Conservation (phyloP, 2,888 invertebrate genomes). For the Lochmaea capreae region DNA sequence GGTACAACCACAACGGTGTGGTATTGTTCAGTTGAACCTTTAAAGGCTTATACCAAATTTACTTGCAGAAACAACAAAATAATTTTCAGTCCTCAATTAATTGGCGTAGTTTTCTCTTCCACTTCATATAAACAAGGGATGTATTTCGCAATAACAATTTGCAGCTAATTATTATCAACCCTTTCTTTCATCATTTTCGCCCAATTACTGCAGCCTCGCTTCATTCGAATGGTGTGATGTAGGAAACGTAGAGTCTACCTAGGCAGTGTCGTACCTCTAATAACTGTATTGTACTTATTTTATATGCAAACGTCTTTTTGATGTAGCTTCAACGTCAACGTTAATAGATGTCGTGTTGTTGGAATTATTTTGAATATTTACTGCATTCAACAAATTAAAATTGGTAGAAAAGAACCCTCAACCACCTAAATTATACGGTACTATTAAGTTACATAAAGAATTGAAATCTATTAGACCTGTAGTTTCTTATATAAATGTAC, state of each 20-base stretch:
- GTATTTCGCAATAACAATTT: slow-evolving; percentile 29
- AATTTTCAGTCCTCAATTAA: neutral
- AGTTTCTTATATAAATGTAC: too few relatives aligned
- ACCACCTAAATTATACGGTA: too few relatives aligned
- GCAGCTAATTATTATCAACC: slow-evolving; percentile 41
- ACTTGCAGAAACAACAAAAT: neutral
- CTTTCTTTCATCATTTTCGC: slow-evolving; percentile 35
- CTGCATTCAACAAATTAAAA: too few relatives aligned
- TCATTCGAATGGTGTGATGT: slow-evolving; percentile 32
- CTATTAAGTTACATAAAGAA: too few relatives aligned
- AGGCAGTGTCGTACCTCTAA: neutral
- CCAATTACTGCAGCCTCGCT: slow-evolving; percentile 38
- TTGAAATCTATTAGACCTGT: too few relatives aligned
- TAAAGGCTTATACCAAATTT: neutral
- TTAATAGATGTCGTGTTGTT: too few relatives aligned
- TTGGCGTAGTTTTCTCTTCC: slow-evolving; percentile 1
- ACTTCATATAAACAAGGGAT: neutral
- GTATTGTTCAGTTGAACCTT: neutral
- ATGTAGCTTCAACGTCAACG: too few relatives aligned
- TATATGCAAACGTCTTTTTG: too few relatives aligned
- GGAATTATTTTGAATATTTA: too few relatives aligned
- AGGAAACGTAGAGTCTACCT: neutral
- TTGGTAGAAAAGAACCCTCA: too few relatives aligned
- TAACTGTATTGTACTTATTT: too few relatives aligned
- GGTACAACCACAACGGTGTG: neutral